Evolutionary conservation across 1,140 invertebrate species (phyloP).

Genomic region (Eufriesea mexicana): DNA sequence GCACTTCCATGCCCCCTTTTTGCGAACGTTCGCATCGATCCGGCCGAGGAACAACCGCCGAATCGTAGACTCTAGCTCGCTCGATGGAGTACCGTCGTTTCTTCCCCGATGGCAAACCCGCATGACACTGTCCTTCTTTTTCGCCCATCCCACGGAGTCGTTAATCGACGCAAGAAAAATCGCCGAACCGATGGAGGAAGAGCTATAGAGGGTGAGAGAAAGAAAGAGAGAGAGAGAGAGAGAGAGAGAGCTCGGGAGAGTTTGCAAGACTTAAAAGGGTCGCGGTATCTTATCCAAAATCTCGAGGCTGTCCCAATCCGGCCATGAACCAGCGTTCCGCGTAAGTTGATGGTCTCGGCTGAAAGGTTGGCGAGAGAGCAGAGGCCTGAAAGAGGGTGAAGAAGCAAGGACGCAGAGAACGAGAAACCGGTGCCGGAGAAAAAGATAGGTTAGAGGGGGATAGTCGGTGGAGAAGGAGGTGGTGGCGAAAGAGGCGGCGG

Average conservation of each 20-base stretch:
- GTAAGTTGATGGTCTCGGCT: constrained; percentile 67
- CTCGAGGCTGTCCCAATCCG: constrained; percentile 60
- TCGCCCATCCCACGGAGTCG: neutral
- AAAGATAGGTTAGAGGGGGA: neutral
- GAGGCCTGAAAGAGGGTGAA: constrained; percentile 31
- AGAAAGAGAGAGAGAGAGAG: neutral
- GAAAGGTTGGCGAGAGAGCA: constrained; percentile 62
- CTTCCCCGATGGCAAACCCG: neutral
- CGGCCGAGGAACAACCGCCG: neutral
- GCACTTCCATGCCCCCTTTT: constrained; percentile 1
- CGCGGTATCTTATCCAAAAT: constrained; percentile 63
- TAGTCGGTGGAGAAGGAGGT: neutral
- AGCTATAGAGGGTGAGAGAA: neutral
- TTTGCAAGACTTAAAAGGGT: constrained; percentile 34
- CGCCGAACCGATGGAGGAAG: constrained; percentile 8
- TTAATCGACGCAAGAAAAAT: constrained; percentile 40
- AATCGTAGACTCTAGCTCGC: neutral
- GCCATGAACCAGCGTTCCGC: constrained; percentile 53
- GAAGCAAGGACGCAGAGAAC: constrained; percentile 37
- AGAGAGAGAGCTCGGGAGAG: neutral
- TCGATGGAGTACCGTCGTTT: neutral
- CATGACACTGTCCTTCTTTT: neutral
- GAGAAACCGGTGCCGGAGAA: constrained; percentile 8
- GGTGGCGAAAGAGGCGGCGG: constrained; percentile 1
- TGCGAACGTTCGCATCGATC: neutral